phyloP scores from a whole-genome alignment of 2,113 vertebrate genomes.

The Falco punctatus region DNA sequence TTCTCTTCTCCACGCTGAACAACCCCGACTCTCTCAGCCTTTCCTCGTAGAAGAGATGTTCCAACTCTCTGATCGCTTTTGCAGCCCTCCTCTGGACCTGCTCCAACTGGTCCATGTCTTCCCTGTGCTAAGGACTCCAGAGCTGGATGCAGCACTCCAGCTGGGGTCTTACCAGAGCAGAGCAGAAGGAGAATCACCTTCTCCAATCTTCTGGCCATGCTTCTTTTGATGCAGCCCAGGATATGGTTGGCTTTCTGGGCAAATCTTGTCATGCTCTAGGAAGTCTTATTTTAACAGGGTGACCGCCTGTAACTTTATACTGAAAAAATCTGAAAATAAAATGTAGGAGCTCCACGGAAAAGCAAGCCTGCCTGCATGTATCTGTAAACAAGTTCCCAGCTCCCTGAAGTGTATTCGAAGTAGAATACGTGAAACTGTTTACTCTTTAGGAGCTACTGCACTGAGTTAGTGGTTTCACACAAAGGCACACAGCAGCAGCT shows the following conservation, averaged over 20 bases:
- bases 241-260: neutral
- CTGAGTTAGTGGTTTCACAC: neutral
- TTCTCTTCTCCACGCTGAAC: neutral
- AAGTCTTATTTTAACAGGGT: neutral
- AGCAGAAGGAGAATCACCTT: neutral
- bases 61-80: neutral
- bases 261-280: neutral
- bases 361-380: neutral
- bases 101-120: neutral
- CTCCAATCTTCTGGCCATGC: accelerated
- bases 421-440: neutral
- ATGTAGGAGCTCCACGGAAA: neutral
- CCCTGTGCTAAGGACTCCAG: neutral
- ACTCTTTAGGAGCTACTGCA: neutral
- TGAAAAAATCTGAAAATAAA: neutral
- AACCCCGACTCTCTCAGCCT: neutral
- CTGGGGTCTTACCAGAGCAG: neutral
- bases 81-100: neutral
- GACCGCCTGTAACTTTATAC: neutral
- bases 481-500: neutral
- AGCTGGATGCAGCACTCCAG: neutral
- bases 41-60: neutral
- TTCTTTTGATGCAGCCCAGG: neutral
- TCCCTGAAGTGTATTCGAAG: neutral
- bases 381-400: neutral